These are phyloP conservation scores for Hypotaenidia okinawae DNA, from an alignment of 2,797 vertebrate species.

Conservation along the genomic window DNA sequence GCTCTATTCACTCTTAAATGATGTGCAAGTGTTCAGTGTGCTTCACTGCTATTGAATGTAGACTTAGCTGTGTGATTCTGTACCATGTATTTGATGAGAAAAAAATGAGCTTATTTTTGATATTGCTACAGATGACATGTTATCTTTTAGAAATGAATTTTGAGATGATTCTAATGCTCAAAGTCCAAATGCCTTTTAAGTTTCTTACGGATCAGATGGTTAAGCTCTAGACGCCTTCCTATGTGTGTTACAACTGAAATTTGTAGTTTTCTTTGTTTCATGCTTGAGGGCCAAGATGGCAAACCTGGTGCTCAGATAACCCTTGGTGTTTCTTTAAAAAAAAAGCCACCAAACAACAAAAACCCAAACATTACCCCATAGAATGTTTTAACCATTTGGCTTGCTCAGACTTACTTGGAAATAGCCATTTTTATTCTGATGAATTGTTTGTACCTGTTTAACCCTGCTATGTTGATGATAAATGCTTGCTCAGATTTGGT, in stretches of 20 bases:
- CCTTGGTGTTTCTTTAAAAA: background rate
- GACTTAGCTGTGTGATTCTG: background rate
- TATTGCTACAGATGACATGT: background rate
- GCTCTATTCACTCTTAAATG: background rate
- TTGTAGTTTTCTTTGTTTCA: background rate
- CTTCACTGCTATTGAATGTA: background rate
- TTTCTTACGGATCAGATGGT: background rate
- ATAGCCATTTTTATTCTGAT: background rate
- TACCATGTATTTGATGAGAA: background rate
- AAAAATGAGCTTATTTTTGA: background rate
- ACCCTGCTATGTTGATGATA: background rate
- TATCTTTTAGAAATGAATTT: background rate
- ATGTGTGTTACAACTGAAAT: background rate
- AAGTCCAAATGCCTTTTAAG: background rate
- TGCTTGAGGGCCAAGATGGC: background rate
- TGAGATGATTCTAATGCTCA: background rate
- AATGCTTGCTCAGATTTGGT: background rate
- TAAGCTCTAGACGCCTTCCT: background rate
- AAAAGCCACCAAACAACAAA: background rate
- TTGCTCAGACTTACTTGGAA: background rate
- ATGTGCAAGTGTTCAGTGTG: background rate
- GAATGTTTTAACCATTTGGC: background rate
- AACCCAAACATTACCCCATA: background rate
- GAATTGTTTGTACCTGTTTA: background rate
- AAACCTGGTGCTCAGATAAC: background rate